Percentiles rank a stretch among this genome's conserved stretches.
These are phyloP conservation scores for Luidia sarsii DNA, from an alignment of 53 echinoderm and acorn worm genomes.

Conservation along the genomic window DNA sequence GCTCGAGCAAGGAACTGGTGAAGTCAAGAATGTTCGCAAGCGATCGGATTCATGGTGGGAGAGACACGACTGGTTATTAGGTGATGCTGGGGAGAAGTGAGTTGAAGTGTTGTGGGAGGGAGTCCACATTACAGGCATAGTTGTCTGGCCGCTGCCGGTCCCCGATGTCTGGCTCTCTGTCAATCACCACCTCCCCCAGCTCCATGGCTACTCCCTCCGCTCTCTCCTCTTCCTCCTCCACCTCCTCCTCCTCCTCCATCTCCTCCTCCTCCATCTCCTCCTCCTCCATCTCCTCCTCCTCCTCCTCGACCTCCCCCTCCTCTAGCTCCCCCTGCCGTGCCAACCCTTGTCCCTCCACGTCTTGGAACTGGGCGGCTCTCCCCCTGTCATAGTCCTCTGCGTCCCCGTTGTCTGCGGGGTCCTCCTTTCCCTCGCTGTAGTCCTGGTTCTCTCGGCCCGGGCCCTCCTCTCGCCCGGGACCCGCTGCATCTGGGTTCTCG, in stretches of 20 bases:
- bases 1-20: too few relatives aligned
- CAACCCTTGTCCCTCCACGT: too few relatives aligned
- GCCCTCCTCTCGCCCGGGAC: too few relatives aligned
- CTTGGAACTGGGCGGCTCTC: too few relatives aligned
- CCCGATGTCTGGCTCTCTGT: background rate
- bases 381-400: background rate
- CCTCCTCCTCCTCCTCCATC: background rate
- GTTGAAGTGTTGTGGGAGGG: too few relatives aligned
- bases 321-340: background rate
- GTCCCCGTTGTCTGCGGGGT: background rate
- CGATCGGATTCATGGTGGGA: too few relatives aligned
- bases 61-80: too few relatives aligned
- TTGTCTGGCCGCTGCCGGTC: background rate
- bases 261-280: background rate
- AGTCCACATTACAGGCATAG: background rate
- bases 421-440: too few relatives aligned
- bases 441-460: too few relatives aligned
- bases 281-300: background rate
- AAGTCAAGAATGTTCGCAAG: too few relatives aligned
- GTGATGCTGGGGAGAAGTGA: too few relatives aligned
- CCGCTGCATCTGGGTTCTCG: too few relatives aligned
- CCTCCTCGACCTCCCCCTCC: background rate
- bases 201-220: constrained; percentile 28
- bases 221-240: constrained; percentile 1
- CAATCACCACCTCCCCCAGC: constrained; percentile 63